Evolutionary conservation across 1,140 invertebrate species (phyloP).

Genomic region (Drosophila fuyamai): DNA sequence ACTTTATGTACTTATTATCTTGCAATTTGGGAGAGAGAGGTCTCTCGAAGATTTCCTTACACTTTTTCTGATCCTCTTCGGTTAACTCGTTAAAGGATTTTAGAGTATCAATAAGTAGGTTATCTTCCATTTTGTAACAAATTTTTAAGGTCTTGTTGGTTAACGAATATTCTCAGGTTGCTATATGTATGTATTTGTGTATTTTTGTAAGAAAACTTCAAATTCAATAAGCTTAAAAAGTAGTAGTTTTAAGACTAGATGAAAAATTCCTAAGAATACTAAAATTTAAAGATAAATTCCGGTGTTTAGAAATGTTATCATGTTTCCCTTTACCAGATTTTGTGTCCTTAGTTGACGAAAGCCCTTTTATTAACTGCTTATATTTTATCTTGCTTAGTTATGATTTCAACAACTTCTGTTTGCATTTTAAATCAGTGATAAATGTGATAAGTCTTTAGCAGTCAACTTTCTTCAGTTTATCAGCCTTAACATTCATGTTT

Average conservation of each 20-base stretch:
- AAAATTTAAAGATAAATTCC: too few relatives aligned
- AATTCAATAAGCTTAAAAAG: too few relatives aligned
- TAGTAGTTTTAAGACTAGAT: too few relatives aligned
- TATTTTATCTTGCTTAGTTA: too few relatives aligned
- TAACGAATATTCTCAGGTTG: neutral
- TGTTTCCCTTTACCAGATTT: too few relatives aligned
- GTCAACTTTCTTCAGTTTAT: neutral
- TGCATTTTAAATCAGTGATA: neutral
- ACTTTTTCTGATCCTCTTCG: neutral
- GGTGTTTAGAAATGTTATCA: too few relatives aligned
- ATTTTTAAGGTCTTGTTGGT: neutral
- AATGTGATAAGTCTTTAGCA: neutral
- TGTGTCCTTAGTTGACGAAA: too few relatives aligned
- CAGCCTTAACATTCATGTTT: neutral
- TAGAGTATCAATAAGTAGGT: neutral
- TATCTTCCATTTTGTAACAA: neutral
- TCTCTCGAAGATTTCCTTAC: neutral
- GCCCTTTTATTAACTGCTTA: too few relatives aligned
- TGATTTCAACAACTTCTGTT: neutral
- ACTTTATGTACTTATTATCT: neutral
- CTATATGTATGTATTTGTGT: neutral
- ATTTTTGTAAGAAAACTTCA: too few relatives aligned
- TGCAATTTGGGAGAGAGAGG: neutral
- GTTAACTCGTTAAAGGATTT: constrained; percentile 4
- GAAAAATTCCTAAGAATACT: neutral